These are phyloP conservation scores for Stenotaenia linearis DNA, from an alignment of 2,888 invertebrate genomes.

Conservation along the genomic window DNA sequence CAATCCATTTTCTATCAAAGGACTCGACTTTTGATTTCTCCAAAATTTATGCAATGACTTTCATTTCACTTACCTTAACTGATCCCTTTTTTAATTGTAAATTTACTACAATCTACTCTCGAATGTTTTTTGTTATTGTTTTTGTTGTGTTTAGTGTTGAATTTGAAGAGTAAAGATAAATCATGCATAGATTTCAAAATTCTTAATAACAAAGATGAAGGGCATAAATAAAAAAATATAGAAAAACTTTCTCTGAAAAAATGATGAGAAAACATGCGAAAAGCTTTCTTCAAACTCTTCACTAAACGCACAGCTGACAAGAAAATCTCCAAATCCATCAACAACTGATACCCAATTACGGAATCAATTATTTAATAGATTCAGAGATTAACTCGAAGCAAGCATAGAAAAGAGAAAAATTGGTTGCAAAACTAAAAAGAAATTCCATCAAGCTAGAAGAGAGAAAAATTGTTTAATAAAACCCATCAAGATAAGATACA, in stretches of 20 bases:
- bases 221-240: neutral
- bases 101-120: too few species aligned
- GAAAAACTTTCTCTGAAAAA: neutral
- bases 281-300: slow-evolving; percentile 17
- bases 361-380: neutral
- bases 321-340: neutral
- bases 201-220: neutral
- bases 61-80: too few species aligned
- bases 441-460: slow-evolving; percentile 7
- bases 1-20: too few species aligned
- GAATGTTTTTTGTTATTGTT: neutral
- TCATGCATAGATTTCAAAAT: slow-evolving; percentile 8
- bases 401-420: neutral
- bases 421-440: slow-evolving; percentile 5
- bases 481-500: slow-evolving; percentile 26
- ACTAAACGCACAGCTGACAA: neutral
- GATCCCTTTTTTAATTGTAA: too few species aligned
- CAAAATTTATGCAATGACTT: too few species aligned
- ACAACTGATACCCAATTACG: neutral
- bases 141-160: slow-evolving; percentile 21
- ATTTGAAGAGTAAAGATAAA: neutral
- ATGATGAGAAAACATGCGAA: neutral
- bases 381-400: too few species aligned
- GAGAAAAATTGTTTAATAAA: slow-evolving; percentile 23
- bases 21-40: too few species aligned